Conservation (phyloP, 1,140 invertebrate species). For the Drosophila tsacasi region DNA sequence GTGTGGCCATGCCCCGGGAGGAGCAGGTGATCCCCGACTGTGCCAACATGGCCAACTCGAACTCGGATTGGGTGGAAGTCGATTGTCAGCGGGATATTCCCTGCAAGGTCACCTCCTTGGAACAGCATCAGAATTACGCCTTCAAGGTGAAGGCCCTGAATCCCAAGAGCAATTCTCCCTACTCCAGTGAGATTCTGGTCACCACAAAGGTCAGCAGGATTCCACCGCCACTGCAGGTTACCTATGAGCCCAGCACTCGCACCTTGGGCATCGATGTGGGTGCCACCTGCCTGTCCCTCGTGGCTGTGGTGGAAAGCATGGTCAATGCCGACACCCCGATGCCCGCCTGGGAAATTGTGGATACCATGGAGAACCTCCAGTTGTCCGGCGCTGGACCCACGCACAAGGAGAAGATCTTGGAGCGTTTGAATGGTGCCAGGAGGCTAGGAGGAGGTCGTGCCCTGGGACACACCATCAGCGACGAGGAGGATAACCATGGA, state of each 20-base stretch:
- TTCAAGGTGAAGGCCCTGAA: constrained; percentile 95
- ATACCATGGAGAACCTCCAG: constrained; percentile 88
- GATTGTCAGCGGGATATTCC: constrained; percentile 94
- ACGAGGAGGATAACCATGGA: constrained; percentile 80
- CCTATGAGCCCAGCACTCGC: constrained; percentile 91
- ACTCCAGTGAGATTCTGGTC: constrained; percentile 92
- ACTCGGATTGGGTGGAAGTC: constrained; percentile 91
- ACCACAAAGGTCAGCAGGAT: constrained; percentile 94
- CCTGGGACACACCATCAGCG: constrained; percentile 84
- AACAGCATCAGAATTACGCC: constrained; percentile 93
- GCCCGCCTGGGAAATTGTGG: constrained; percentile 90
- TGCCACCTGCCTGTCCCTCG: constrained; percentile 90
- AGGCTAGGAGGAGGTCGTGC: constrained; percentile 85
- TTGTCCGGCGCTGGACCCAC: constrained; percentile 89
- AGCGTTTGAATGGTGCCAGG: constrained; percentile 85
- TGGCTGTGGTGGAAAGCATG: constrained; percentile 90
- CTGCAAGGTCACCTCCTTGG: constrained; percentile 93
- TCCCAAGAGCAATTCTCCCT: constrained; percentile 93
- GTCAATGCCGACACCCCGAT: constrained; percentile 86
- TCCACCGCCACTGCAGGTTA: constrained; percentile 91
- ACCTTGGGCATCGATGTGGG: constrained; percentile 91
- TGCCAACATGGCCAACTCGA: constrained; percentile 87
- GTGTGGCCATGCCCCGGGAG: constrained; percentile 87
- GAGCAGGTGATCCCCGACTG: constrained; percentile 88
- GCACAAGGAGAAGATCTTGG: constrained; percentile 89